Conservation (phyloP, 2,113 vertebrate species). For the Brachyistius frenatus region DNA sequence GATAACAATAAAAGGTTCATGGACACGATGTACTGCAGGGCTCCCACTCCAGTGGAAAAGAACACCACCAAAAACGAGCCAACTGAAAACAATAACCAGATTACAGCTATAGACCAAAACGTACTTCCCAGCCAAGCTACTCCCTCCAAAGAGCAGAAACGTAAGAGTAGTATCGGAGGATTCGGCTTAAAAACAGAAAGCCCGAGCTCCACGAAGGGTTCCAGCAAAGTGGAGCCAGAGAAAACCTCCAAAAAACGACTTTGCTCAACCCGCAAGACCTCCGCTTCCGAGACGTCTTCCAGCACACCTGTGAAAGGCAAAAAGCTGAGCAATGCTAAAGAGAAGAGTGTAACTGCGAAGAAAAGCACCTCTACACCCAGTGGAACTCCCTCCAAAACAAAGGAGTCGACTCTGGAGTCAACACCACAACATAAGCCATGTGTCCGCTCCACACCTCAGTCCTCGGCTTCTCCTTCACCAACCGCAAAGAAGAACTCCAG, state of each 20-base stretch:
- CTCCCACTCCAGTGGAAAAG: constrained; percentile 83
- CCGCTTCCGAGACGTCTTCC: constrained; percentile 81
- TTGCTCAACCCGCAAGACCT: constrained; percentile 84
- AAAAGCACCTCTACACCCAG: constrained; percentile 84
- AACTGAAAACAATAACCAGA: constrained; percentile 95
- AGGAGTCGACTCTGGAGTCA: constrained; percentile 80
- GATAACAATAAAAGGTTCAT: constrained; percentile 79
- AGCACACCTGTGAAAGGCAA: constrained; percentile 84
- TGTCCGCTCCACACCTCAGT: constrained; percentile 78
- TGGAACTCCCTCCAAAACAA: constrained; percentile 84
- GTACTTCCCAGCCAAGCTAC: constrained; percentile 82
- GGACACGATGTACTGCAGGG: constrained; percentile 83
- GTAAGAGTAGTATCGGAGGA: constrained; percentile 78
- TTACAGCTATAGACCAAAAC: constrained; percentile 92
- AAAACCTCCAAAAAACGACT: constrained; percentile 88
- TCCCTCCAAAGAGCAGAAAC: constrained; percentile 90
- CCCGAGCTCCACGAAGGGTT: constrained; percentile 77
- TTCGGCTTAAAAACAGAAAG: constrained; percentile 82
- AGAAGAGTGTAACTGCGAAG: constrained; percentile 83
- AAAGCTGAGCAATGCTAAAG: constrained; percentile 79
- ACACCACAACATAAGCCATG: constrained; percentile 85
- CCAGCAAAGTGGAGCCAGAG: constrained; percentile 87
- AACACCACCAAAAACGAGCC: constrained; percentile 84
- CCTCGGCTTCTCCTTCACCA: constrained; percentile 82
- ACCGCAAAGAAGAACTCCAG: constrained; percentile 82